Evolutionary conservation across 2,797 vertebrate genomes (phyloP), one percentile per base, ranked within the genome.

Genomic region (Xenopus petersii): DNA sequence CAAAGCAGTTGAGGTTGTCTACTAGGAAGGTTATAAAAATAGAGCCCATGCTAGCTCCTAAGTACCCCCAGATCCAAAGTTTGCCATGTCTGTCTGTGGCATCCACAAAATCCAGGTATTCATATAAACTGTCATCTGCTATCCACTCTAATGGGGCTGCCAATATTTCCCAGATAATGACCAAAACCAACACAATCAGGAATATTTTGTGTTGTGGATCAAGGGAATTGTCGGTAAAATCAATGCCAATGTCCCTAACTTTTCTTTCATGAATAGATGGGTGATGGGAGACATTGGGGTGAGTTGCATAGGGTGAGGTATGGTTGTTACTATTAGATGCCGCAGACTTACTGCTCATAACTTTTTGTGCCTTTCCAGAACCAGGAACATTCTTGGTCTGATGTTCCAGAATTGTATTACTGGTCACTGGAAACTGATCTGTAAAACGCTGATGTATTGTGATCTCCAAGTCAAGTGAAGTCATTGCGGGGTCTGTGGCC

Each of bases 51-150:
- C 89, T 89, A 0, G 83, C 83, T 0, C 95, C 96, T 36, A 92
- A 71, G 4, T 88, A 75, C 48, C 84, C 84, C 94, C 95, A 97
- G 30, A 86, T 24, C 83, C 86, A 85, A 5, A 90, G 83, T 67
- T 30, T 80, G 49, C 81, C 30, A 47, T 93, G 89, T 13, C 84
- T 86, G 69, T 95, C 95, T 0, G 94, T 88, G 0, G 94, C 92
- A 0, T 97, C 95, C 0, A 94, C 92, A 0, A 89, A 94, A 82
- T 97, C 95, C 0, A 98, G 86, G 64, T 95, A 96, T 49, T 98
- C 95, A 0, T 92, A 94, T 12, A 97, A 83, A 5, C 91, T 92
- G 33, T 98, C 95, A 0, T 95, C 93, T 0, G 88, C 90, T 0
- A 86, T 88, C 92, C 91, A 88, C 16, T 91, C 90, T 7, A 95